phyloP scores from a whole-genome alignment of 2,797 vertebrate genomes.

The Eupleurogrammus muticus region DNA sequence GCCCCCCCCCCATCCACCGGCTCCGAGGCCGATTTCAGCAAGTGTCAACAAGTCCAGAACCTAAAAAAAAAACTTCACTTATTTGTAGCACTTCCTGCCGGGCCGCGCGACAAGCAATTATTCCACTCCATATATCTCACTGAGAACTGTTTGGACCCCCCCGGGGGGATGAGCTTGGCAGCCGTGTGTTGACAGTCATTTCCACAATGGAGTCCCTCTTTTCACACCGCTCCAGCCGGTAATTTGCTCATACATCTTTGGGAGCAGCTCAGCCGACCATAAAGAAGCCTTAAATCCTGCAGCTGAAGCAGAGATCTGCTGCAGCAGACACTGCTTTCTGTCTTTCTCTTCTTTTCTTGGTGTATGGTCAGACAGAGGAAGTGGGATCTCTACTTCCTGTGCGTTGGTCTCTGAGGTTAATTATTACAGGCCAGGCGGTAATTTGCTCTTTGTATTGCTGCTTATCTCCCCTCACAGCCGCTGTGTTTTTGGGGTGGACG shows the following conservation, averaged over 20 bases:
- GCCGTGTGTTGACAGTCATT: constrained; percentile 64
- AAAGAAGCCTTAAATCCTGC: constrained; percentile 68
- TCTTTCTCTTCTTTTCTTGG: constrained; percentile 17
- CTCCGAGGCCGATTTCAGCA: no score
- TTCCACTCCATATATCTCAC: constrained; percentile 65
- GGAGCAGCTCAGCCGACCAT: constrained; percentile 62
- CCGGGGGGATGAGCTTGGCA: constrained; percentile 66
- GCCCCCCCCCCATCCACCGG: no score
- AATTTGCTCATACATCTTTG: constrained; percentile 76
- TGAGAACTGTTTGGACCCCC: constrained; percentile 62
- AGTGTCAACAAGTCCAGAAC: constrained; percentile 28
- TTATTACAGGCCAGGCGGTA: constrained; percentile 88
- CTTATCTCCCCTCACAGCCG: constrained; percentile 93
- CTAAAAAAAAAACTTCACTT: constrained; percentile 52
- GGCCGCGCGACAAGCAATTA: constrained; percentile 57
- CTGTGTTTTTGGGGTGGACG: constrained; percentile 83
- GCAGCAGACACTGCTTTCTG: constrained; percentile 41
- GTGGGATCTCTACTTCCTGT: constrained; percentile 68
- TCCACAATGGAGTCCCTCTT: constrained; percentile 69
- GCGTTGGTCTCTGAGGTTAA: constrained; percentile 84
- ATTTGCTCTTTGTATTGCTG: constrained; percentile 86
- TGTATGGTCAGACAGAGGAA: constrained; percentile 49
- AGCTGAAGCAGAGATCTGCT: constrained; percentile 52
- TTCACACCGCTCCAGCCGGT: constrained; percentile 69
- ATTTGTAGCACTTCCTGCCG: constrained; percentile 56